Evolutionary conservation across 2,113 vertebrate genomes (phyloP).

Genomic region (Nibea coibor): DNA sequence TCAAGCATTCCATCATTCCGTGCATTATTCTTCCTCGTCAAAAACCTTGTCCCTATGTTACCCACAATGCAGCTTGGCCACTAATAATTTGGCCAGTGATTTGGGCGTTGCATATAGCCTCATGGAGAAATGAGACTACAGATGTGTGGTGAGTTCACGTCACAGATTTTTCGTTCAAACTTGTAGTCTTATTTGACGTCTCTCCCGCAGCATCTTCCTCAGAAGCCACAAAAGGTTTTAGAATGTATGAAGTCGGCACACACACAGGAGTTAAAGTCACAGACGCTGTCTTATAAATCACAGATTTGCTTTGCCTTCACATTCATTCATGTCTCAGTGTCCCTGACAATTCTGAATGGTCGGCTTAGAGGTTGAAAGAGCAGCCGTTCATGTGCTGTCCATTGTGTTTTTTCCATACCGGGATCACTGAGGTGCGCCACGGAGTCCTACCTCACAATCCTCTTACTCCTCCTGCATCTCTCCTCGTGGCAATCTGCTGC

Average conservation of each 20-base stretch:
- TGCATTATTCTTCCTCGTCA: neutral
- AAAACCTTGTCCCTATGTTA: neutral
- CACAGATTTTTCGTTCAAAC: too few species aligned
- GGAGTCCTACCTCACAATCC: slow-evolving; percentile 29
- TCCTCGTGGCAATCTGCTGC: slow-evolving; percentile 63
- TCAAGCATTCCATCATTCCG: neutral
- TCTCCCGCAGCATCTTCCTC: too few species aligned
- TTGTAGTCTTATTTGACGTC: too few species aligned
- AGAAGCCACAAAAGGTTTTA: neutral
- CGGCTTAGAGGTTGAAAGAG: slow-evolving; percentile 16
- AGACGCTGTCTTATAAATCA: neutral
- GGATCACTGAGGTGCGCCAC: slow-evolving; percentile 28
- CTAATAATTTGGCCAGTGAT: neutral
- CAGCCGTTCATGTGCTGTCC: slow-evolving; percentile 42
- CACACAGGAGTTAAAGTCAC: neutral
- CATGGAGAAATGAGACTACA: neutral
- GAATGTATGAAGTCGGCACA: neutral
- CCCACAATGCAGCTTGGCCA: neutral
- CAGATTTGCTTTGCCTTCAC: neutral
- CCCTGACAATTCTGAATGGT: slow-evolving; percentile 41
- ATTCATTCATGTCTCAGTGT: slow-evolving; percentile 54
- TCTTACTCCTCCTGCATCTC: slow-evolving; percentile 17
- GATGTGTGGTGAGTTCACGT: too few species aligned
- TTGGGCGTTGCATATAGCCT: neutral
- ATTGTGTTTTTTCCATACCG: slow-evolving; percentile 20